Conservation (phyloP, 2,888 invertebrate species). For the Parnassius apollo region DNA sequence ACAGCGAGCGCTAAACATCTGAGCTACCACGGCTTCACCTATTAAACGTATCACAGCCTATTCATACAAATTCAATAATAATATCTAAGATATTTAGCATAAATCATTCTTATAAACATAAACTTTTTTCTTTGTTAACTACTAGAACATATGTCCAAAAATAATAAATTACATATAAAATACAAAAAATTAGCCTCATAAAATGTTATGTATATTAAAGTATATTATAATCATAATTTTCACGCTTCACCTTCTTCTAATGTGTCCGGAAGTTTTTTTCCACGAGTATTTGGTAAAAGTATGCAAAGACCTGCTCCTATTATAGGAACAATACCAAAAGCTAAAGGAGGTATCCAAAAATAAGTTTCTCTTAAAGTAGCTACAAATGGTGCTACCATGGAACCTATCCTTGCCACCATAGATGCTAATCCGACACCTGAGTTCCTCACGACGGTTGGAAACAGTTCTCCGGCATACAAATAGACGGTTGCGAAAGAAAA, state of each 20-base stretch:
- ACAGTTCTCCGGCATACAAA: constrained; percentile 92
- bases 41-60: constrained; percentile 62
- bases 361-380: constrained; percentile 82
- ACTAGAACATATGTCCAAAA: constrained; percentile 2
- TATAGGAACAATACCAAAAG: constrained; percentile 86
- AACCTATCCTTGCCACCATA: constrained; percentile 91
- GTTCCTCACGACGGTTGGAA: constrained; percentile 94
- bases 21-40: neutral
- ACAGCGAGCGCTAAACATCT: too few species aligned
- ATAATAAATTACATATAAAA: constrained; percentile 23
- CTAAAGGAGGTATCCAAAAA: constrained; percentile 84
- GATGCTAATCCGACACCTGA: constrained; percentile 93
- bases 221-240: constrained; percentile 16
- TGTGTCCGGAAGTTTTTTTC: constrained; percentile 88
- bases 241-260: constrained; percentile 88
- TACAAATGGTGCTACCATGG: constrained; percentile 91
- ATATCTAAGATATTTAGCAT: neutral
- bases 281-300: constrained; percentile 89
- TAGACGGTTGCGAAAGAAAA: constrained; percentile 93
- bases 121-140: neutral
- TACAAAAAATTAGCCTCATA: constrained; percentile 26
- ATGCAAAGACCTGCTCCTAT: constrained; percentile 85
- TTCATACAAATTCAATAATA: constrained; percentile 41
- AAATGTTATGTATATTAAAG: neutral
- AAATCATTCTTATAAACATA: too few species aligned